Percentiles rank a stretch among this genome's conserved stretches.
These are phyloP conservation scores for Hetaerina americana DNA, from an alignment of 1,140 invertebrate species.

Conservation along the genomic window DNA sequence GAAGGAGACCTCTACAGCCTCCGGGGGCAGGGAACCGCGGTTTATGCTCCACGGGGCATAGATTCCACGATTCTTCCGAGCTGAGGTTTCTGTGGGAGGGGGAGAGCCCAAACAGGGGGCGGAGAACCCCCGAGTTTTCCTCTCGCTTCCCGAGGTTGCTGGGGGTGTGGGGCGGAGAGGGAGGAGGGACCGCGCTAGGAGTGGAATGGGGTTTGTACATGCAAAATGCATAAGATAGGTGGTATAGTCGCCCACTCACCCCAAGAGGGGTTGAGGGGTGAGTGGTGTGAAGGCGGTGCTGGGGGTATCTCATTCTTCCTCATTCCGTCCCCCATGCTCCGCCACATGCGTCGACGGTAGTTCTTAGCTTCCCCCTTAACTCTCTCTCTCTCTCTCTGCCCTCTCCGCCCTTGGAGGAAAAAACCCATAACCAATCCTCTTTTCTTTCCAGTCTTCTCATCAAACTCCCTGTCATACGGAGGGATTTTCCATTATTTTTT, in stretches of 20 bases:
- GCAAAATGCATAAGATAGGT: not conserved
- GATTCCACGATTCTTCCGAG: not conserved
- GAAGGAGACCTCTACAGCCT: not conserved
- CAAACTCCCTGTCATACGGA: too few relatives aligned
- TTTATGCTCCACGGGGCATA: not conserved
- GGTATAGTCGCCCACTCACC: not conserved
- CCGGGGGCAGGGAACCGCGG: not conserved
- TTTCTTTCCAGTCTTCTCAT: too few relatives aligned
- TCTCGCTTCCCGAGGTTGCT: too few relatives aligned
- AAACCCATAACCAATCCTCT: too few relatives aligned
- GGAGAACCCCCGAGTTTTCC: not conserved
- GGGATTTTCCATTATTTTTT: too few relatives aligned
- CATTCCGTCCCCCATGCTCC: not conserved
- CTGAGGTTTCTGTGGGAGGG: not conserved
- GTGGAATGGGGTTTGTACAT: not conserved
- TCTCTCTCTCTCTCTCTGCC: not conserved
- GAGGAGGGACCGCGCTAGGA: too few relatives aligned
- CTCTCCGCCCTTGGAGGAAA: too few relatives aligned
- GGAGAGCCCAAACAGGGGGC: not conserved
- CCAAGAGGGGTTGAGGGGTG: too few relatives aligned
- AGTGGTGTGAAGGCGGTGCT: too few relatives aligned
- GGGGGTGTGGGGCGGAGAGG: too few relatives aligned
- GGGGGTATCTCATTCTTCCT: too few relatives aligned
- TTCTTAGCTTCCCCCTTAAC: not conserved
- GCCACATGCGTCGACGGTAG: not conserved